A percentile compares a stretch with the other conserved stretches of the same genome.
phyloP scores from a whole-genome alignment of 2,888 invertebrate genomes.

The Oligia fasciuncula region DNA sequence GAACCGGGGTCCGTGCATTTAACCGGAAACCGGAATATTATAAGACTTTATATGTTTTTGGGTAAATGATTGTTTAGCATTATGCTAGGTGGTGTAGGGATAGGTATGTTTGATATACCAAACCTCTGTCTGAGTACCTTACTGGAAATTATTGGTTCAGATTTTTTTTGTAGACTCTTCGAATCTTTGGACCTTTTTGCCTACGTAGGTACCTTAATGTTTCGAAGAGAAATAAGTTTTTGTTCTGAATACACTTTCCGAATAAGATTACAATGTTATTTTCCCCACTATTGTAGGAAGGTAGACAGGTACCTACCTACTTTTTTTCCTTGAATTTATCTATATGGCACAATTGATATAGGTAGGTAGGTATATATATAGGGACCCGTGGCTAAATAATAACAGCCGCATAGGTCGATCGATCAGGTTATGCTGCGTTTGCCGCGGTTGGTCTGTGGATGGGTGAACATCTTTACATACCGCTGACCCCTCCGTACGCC shows the following conservation, averaged over 20 bases:
- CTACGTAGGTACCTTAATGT: background rate
- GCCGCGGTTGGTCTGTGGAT: too few relatives aligned
- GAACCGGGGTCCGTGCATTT: slow-evolving; percentile 27
- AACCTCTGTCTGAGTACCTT: background rate
- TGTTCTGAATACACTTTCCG: background rate
- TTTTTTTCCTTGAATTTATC: background rate
- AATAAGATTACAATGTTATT: background rate
- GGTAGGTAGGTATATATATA: too few relatives aligned
- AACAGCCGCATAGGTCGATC: too few relatives aligned
- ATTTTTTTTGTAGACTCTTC: background rate
- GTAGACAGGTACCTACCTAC: background rate
- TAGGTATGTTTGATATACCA: background rate
- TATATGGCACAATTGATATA: too few relatives aligned
- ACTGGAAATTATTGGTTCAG: slow-evolving; percentile 11
- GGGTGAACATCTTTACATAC: too few relatives aligned
- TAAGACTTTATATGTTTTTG: slow-evolving; percentile 35
- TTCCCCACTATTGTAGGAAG: background rate
- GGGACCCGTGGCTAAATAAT: too few relatives aligned
- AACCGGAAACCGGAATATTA: slow-evolving; percentile 11
- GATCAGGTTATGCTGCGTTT: too few relatives aligned
- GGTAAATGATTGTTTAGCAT: slow-evolving; percentile 17
- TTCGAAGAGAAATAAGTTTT: background rate
- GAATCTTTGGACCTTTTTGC: background rate
- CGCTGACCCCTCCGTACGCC: too few relatives aligned
- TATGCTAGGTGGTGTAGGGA: background rate